Percentiles rank a stretch among this genome's conserved stretches.
phyloP scores from a whole-genome alignment of 2,113 vertebrate species.

The Candoia aspera region DNA sequence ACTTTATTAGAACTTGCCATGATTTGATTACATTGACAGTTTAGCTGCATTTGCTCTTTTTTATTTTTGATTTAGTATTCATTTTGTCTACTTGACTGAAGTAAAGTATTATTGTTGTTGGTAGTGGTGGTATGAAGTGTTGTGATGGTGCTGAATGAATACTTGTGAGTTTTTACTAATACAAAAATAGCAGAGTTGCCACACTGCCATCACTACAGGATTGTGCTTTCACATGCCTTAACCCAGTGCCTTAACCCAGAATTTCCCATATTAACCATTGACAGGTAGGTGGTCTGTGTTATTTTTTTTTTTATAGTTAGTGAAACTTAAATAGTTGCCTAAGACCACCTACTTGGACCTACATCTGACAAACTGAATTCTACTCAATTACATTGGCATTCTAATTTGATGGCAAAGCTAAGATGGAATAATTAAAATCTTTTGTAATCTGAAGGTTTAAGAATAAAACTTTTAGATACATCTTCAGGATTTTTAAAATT shows the following conservation, averaged over 20 bases:
- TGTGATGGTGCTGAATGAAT: neutral
- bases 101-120: neutral
- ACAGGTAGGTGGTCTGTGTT: neutral
- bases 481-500: constrained; percentile 18
- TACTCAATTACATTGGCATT: neutral
- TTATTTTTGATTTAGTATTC: neutral
- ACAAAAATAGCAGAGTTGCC: neutral
- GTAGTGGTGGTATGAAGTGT: neutral
- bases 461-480: constrained; percentile 27
- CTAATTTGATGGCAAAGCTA: neutral
- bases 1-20: neutral
- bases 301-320: neutral
- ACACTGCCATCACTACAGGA: neutral
- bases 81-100: neutral
- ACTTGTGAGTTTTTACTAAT: neutral
- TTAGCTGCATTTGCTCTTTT: neutral
- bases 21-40: neutral
- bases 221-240: no score
- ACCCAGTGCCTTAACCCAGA: neutral
- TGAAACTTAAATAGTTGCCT: neutral
- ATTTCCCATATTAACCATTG: no score
- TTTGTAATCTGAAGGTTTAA: constrained; percentile 14
- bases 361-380: neutral
- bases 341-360: constrained; percentile 18
- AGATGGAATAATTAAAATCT: constrained; percentile 40